These are phyloP conservation scores for Papilio machaon DNA, from an alignment of 1,140 invertebrate genomes.

Conservation along the genomic window DNA sequence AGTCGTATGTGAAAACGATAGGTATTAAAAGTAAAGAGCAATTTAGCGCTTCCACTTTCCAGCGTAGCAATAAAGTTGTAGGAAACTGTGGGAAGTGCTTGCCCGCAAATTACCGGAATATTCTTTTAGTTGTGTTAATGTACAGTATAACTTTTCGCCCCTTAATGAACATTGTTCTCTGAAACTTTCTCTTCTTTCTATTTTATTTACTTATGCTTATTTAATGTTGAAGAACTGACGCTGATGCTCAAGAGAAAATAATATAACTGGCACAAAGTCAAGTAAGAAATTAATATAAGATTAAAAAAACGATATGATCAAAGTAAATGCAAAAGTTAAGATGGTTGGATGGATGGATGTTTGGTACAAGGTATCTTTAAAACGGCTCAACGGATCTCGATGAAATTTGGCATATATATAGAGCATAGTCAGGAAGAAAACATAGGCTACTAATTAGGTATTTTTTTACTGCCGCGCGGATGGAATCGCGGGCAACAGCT, in stretches of 20 bases:
- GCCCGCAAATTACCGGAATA: slow-evolving; percentile 27
- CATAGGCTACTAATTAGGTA: no score
- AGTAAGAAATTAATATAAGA: no score
- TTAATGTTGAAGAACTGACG: neutral
- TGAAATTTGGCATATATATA: no score
- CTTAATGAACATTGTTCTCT: slow-evolving; percentile 23
- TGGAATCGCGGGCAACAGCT: no score
- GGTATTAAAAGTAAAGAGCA: slow-evolving; percentile 23
- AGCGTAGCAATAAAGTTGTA: slow-evolving; percentile 18
- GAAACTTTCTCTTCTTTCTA: slow-evolving; percentile 1
- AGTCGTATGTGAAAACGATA: neutral
- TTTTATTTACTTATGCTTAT: slow-evolving; percentile 8
- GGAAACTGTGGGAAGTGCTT: slow-evolving; percentile 19
- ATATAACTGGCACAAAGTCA: no score
- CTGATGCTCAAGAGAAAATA: neutral
- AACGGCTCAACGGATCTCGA: no score
- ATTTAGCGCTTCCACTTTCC: slow-evolving; percentile 4
- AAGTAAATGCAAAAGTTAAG: no score
- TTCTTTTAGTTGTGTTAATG: slow-evolving; percentile 28
- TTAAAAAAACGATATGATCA: no score
- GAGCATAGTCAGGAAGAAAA: no score
- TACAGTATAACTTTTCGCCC: slow-evolving; percentile 17
- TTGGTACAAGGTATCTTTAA: no score
- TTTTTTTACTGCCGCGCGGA: no score
- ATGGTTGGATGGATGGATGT: no score